A percentile compares a stretch with the other conserved stretches of the same genome.
Evolutionary conservation across 2,888 invertebrate genomes (phyloP).

Genomic region (Leucoma salicis): DNA sequence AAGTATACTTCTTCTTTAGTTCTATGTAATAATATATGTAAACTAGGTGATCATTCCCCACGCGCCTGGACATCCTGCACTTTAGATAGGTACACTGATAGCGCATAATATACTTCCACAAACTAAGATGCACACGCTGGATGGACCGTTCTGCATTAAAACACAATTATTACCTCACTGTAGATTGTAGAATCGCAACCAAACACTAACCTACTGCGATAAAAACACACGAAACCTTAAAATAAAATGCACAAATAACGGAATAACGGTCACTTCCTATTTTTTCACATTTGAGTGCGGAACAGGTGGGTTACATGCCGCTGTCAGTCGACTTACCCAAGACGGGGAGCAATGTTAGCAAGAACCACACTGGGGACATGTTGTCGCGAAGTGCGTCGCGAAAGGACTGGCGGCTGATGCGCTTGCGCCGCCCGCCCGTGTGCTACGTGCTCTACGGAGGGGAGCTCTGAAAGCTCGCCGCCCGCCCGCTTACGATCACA

Average conservation of each 20-base stretch:
- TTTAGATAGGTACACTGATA: slow-evolving; percentile 30
- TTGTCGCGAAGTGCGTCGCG: slow-evolving; percentile 73
- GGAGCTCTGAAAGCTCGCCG: slow-evolving; percentile 65
- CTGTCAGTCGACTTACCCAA: slow-evolving; percentile 66
- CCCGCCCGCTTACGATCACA: slow-evolving; percentile 51
- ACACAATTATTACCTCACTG: slow-evolving; percentile 12
- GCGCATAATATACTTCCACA: slow-evolving; percentile 40
- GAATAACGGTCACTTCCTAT: slow-evolving; percentile 43
- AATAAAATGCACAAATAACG: slow-evolving; percentile 25
- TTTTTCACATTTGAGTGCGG: slow-evolving; percentile 34
- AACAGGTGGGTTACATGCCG: slow-evolving; percentile 30
- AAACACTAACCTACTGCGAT: not conserved
- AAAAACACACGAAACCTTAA: slow-evolving; percentile 17
- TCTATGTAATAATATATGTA: no score
- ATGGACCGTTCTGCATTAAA: slow-evolving; percentile 32
- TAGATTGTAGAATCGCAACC: not conserved
- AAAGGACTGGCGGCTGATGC: slow-evolving; percentile 56
- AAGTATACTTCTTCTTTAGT: no score
- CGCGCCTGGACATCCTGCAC: slow-evolving; percentile 56
- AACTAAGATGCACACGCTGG: slow-evolving; percentile 40
- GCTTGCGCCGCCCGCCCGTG: slow-evolving; percentile 55
- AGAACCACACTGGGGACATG: slow-evolving; percentile 77
- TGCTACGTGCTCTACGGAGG: slow-evolving; percentile 31
- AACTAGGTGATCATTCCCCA: slow-evolving; percentile 42
- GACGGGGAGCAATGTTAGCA: slow-evolving; percentile 73